These are phyloP conservation scores for Rana temporaria DNA, from an alignment of 2,113 vertebrate genomes.

Conservation along the genomic window DNA sequence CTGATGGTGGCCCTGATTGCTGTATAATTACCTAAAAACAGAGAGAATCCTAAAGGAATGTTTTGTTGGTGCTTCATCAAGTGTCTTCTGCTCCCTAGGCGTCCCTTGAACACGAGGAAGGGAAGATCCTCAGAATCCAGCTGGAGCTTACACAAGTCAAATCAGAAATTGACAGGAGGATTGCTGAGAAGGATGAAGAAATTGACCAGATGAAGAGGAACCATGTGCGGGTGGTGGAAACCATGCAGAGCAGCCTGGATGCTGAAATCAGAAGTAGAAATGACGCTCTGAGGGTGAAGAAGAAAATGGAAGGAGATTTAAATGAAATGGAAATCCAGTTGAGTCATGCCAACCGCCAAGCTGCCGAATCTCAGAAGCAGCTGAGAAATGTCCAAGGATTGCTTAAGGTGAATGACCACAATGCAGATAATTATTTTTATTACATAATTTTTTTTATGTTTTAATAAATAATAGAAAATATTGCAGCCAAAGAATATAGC, in stretches of 20 bases:
- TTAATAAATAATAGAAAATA: no score
- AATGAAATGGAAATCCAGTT: constrained; percentile 94
- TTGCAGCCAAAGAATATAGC: no score
- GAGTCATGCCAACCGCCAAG: constrained; percentile 77
- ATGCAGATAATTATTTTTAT: no score
- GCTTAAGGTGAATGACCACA: constrained; percentile 77
- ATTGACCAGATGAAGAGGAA: constrained; percentile 91
- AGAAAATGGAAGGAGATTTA: constrained; percentile 92
- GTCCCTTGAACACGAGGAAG: constrained; percentile 90
- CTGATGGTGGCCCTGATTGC: no score
- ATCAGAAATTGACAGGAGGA: constrained; percentile 83
- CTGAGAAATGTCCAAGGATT: constrained; percentile 81
- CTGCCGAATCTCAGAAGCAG: constrained; percentile 83
- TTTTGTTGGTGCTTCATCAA: no score
- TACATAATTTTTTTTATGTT: no score
- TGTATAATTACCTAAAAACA: no score
- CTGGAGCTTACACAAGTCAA: constrained; percentile 88
- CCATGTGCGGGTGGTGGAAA: constrained; percentile 83
- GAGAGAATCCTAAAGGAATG: no score
- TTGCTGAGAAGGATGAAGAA: constrained; percentile 89
- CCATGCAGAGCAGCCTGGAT: constrained; percentile 88
- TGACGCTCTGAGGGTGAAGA: constrained; percentile 88
- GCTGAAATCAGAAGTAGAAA: constrained; percentile 88
- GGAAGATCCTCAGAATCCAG: constrained; percentile 88
- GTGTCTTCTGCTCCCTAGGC: constrained; percentile 66